These are phyloP conservation scores for Oryzias celebensis DNA, from an alignment of 2,113 vertebrate genomes.

Conservation along the genomic window DNA sequence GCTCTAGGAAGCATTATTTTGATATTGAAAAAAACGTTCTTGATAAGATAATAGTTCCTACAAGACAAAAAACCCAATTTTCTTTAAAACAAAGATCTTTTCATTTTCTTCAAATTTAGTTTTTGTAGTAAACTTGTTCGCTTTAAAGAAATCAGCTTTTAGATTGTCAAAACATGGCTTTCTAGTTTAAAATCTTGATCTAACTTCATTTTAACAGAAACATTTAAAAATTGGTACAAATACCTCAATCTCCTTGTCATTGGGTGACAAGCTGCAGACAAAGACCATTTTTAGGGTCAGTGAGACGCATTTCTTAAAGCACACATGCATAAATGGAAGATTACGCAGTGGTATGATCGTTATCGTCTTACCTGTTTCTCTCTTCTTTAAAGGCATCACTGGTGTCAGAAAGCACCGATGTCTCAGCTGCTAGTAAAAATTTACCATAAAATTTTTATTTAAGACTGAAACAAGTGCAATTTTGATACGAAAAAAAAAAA, in stretches of 20 bases:
- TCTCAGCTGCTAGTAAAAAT: constrained; percentile 48
- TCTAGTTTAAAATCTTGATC: too few relatives aligned
- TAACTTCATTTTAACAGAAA: too few relatives aligned
- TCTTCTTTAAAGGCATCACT: constrained; percentile 50
- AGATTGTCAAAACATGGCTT: too few relatives aligned
- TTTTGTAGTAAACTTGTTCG: too few relatives aligned
- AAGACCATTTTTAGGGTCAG: constrained; percentile 25
- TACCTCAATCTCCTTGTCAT: constrained; percentile 94
- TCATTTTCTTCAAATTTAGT: too few relatives aligned
- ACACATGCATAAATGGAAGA: not conserved
- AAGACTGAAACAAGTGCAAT: not conserved
- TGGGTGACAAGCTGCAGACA: constrained; percentile 78
- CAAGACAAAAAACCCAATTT: too few relatives aligned
- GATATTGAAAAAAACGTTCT: too few relatives aligned
- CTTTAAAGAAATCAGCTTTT: too few relatives aligned
- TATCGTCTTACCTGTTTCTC: constrained; percentile 53
- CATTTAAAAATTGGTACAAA: constrained; percentile 18
- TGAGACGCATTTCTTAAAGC: not conserved
- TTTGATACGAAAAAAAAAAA: not conserved
- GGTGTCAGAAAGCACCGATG: constrained; percentile 42
- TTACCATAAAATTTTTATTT: not conserved
- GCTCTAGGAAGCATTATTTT: too few relatives aligned
- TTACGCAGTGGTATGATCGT: not conserved
- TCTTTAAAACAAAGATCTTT: too few relatives aligned
- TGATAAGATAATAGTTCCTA: too few relatives aligned